Evolutionary conservation across 1,140 invertebrate species (phyloP).

Genomic region (Sarcophaga bullata): DNA sequence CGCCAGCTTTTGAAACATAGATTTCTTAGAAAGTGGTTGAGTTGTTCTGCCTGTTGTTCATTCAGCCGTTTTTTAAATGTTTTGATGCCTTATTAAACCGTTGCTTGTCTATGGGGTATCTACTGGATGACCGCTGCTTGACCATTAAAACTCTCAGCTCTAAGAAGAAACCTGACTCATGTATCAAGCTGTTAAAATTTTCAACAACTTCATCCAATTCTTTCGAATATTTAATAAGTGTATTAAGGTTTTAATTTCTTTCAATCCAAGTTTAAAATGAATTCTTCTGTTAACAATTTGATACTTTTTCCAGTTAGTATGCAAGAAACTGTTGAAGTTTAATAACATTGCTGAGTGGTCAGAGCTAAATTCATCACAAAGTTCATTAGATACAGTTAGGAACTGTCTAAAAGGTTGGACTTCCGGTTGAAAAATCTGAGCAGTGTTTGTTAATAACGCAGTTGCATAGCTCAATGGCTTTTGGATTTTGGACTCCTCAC

Average conservation of each 20-base stretch:
- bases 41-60: not conserved
- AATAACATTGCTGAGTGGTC: too few species aligned
- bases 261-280: too few species aligned
- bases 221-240: not conserved
- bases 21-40: not conserved
- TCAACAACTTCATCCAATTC: conserved; percentile 5
- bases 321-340: too few species aligned
- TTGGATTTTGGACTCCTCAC: not conserved
- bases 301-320: too few species aligned
- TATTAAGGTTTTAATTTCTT: not conserved
- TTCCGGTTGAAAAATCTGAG: not conserved
- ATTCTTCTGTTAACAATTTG: too few species aligned
- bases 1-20: too few species aligned
- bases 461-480: conserved; percentile 1
- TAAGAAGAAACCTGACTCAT: not conserved
- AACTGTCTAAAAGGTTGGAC: too few species aligned
- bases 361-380: too few species aligned
- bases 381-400: too few species aligned
- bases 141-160: not conserved
- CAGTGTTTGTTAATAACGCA: too few species aligned
- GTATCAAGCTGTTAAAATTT: not conserved
- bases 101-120: not conserved
- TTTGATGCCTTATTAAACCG: not conserved
- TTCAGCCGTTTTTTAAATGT: not conserved
- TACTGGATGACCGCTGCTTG: not conserved